Evolutionary conservation across 92 coral and sea anemone species (phyloP), one percentile per base, ranked within the genome.

Genomic region (Virgularia gustaviana): DNA sequence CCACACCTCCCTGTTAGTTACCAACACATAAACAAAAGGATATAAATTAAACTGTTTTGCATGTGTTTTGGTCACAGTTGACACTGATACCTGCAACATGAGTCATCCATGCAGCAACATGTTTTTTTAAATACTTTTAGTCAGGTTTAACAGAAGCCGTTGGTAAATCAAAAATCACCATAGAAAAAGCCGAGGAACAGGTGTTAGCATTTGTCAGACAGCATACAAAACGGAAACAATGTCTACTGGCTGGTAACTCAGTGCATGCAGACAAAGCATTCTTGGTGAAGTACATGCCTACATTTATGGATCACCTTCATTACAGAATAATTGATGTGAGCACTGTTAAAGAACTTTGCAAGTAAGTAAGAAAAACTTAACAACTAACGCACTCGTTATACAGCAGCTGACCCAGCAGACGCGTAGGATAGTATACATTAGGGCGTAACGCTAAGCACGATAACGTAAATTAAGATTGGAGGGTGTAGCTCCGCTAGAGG

Each of bases 311-410:
- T 27, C 92, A 92, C 44, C 89, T 92, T 27, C 98, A 92, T 67
- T 89, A 92, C 83, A 63, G 98, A 39, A 92, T 92, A 45, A 87
- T 92, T 44, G 98, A 92, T 68, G 98, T 92, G 42, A 92, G 98
- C 43, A 86, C 96, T 2, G 64, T 92, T 11, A 92, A 92, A 67
- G 98, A 92, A 76, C 83, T 92, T 2, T 89, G 98, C 84, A 85
- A 90, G 98, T 92, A 87, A 51, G 39, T 35, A 41, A 42, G 12
- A 25, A 24, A 7, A 34, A 36, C 9, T 34, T 5, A 3, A 16
- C 23, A 22, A 2, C 19, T 70, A 23, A 27, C n/a, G n/a, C n/a
- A n/a, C n/a, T n/a, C n/a, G n/a, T n/a, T n/a, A n/a, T n/a, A n/a
- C n/a, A n/a, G n/a, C n/a, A n/a, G n/a, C n/a, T n/a, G n/a, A n/a